These are phyloP conservation scores for Drosophila pseudoobscura DNA, from an alignment of 1,140 invertebrate genomes.

Conservation along the genomic window DNA sequence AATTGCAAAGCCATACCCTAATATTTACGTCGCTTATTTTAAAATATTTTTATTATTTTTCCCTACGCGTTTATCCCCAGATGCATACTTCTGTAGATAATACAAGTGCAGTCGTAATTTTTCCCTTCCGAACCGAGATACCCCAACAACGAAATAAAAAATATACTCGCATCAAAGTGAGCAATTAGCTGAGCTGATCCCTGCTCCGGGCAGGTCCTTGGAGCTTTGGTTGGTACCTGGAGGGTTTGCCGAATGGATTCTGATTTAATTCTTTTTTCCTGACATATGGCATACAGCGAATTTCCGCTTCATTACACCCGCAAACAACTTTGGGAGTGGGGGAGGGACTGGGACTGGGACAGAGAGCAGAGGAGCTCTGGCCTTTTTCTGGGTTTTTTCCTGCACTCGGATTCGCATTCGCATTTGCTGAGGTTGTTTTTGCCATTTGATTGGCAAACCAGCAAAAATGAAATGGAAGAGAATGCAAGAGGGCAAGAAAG, in stretches of 20 bases:
- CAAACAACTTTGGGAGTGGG: constrained; percentile 19
- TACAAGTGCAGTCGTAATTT: no score
- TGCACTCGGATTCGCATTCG: constrained; percentile 10
- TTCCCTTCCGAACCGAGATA: no score
- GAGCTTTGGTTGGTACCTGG: background rate
- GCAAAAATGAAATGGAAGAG: constrained; percentile 34
- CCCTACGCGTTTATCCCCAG: no score
- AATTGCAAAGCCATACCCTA: no score
- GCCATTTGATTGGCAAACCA: constrained; percentile 53
- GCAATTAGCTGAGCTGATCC: background rate
- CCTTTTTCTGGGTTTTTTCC: constrained; percentile 1
- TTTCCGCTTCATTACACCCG: constrained; percentile 46
- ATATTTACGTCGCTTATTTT: no score
- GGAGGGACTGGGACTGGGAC: background rate
- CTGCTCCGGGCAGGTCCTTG: background rate
- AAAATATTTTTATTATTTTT: no score
- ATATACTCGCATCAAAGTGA: background rate
- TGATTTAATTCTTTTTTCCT: constrained; percentile 18
- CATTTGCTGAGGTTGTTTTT: constrained; percentile 39
- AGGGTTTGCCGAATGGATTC: constrained; percentile 9
- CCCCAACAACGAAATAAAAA: no score
- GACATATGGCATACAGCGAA: constrained; percentile 43
- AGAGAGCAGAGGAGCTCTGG: constrained; percentile 26
- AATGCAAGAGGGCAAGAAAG: background rate
- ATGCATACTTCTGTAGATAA: no score